These are phyloP conservation scores for Bungarus multicinctus DNA, from an alignment of 2,113 vertebrate genomes.

Conservation along the genomic window DNA sequence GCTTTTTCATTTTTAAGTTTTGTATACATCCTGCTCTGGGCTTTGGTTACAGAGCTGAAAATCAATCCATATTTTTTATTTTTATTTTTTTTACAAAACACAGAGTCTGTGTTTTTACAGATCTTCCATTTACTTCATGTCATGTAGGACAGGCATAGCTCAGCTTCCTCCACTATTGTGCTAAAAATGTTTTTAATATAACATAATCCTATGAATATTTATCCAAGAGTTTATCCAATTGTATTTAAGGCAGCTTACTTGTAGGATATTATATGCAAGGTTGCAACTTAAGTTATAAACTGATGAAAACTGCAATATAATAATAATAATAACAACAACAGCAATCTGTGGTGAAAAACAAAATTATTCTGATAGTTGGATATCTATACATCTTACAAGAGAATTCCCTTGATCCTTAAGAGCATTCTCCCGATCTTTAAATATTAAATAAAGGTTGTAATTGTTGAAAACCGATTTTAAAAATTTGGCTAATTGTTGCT, in stretches of 20 bases:
- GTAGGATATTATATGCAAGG: not conserved
- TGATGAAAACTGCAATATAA: not conserved
- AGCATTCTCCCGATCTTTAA: not conserved
- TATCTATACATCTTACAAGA: not conserved
- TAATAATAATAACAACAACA: not conserved
- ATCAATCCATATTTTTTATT: not conserved
- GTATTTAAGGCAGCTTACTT: not conserved
- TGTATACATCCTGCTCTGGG: not conserved
- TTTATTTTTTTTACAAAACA: not conserved
- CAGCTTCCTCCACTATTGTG: not conserved
- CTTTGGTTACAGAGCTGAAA: not conserved
- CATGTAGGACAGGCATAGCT: not conserved
- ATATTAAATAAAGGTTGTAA: constrained; percentile 8
- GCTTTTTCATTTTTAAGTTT: not conserved
- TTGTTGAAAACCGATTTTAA: not conserved
- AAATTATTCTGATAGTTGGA: not conserved
- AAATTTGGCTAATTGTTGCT: not conserved
- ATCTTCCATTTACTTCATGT: not conserved
- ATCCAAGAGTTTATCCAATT: not conserved
- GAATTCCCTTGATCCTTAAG: not conserved
- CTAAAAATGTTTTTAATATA: not conserved
- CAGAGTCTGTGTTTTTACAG: not conserved
- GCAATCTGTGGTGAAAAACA: not conserved
- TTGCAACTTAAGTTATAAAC: not conserved
- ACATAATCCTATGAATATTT: not conserved